These are phyloP conservation scores for Drosophila asahinai DNA, from an alignment of 1,140 invertebrate genomes.

Conservation along the genomic window DNA sequence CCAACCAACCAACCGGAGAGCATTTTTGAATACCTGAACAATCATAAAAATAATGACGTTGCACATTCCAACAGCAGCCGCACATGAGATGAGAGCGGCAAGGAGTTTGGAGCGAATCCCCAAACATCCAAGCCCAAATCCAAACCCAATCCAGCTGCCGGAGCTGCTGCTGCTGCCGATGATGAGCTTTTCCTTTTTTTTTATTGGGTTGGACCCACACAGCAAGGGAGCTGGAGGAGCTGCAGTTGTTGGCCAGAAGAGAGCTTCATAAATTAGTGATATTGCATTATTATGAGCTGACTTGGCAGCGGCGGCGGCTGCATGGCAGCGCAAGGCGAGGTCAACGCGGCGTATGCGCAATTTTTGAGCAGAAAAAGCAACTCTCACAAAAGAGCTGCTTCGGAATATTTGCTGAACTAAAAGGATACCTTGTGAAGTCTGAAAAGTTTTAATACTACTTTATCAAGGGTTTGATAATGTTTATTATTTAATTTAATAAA, in stretches of 20 bases:
- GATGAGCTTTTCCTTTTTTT: conserved; percentile 41
- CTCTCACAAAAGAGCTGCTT: neutral
- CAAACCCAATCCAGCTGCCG: conserved; percentile 32
- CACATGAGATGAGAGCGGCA: conserved; percentile 25
- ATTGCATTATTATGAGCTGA: conserved; percentile 71
- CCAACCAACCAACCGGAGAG: conserved; percentile 27
- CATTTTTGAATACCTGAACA: conserved; percentile 80
- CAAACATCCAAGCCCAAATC: conserved; percentile 17
- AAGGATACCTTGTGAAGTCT: conserved; percentile 3
- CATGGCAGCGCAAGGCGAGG: conserved; percentile 42
- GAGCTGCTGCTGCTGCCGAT: conserved; percentile 42
- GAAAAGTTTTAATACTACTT: neutral
- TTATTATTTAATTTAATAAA: neutral
- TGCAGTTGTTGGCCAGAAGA: conserved; percentile 27
- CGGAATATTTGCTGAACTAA: neutral
- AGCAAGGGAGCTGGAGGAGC: conserved; percentile 53
- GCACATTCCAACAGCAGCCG: conserved; percentile 61
- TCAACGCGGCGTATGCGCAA: conserved; percentile 79
- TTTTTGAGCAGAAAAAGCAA: conserved; percentile 56
- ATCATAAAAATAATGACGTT: conserved; percentile 83
- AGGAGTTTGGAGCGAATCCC: conserved; percentile 30
- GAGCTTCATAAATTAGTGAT: conserved; percentile 79
- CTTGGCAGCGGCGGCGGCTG: conserved; percentile 5
- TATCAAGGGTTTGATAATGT: neutral
- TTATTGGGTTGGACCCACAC: conserved; percentile 39